Percentiles rank a stretch among this genome's conserved stretches.
These are phyloP conservation scores for Ciconia stormi DNA, from an alignment of 2,113 vertebrate species.

Conservation along the genomic window DNA sequence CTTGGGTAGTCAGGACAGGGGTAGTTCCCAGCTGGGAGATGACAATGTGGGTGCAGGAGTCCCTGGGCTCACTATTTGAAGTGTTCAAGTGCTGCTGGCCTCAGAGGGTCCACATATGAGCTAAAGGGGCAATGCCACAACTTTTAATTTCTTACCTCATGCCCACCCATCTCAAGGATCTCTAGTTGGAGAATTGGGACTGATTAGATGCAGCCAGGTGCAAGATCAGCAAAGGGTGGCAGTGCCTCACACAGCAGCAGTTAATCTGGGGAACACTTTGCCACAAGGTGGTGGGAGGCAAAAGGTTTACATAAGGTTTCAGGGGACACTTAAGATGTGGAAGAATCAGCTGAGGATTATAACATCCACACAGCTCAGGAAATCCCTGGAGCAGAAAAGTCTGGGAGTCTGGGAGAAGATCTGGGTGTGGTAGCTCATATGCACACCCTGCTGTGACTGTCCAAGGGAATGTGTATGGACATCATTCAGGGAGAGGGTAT, in stretches of 20 bases:
- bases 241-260: accelerated
- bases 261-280: neutral
- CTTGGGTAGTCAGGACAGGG: neutral
- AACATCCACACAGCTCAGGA: neutral
- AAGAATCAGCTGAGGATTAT: neutral
- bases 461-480: accelerated
- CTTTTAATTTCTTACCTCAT: neutral
- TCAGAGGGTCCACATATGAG: accelerated
- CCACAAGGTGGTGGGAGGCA: neutral
- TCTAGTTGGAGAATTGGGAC: neutral
- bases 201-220: neutral
- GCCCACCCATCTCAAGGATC: neutral
- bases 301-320: neutral
- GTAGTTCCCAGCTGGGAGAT: neutral
- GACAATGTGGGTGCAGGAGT: too few species aligned
- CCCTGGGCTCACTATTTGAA: neutral
- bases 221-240: neutral
- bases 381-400: neutral
- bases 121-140: neutral
- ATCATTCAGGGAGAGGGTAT: neutral
- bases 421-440: neutral
- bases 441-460: neutral
- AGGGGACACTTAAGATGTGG: neutral
- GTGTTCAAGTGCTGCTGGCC: neutral
- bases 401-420: neutral